Base-by-base conservation (phyloP, 2,888 invertebrate genomes). In the Plebejus argus region DNA sequence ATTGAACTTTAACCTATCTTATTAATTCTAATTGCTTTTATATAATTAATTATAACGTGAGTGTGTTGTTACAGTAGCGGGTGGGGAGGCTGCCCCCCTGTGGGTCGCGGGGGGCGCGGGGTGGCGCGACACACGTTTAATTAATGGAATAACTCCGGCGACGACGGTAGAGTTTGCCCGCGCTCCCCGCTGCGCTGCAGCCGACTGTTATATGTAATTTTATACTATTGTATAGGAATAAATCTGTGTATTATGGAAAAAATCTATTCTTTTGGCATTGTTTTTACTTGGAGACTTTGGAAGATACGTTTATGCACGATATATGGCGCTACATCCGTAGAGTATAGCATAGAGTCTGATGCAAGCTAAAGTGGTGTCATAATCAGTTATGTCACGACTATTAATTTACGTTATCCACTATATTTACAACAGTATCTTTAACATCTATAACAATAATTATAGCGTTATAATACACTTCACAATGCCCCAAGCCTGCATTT, bases 71-170 rank as follows among this genome's bases (percentile, higher is more conserved):
- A 45, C 70, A 71, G 75, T 76, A 78, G 76, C 45, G 71, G 70
- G 77, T 76, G 74, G 56, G 76, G 80, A 77, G 80, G 82, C 81
- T 79, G 81, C n/a, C 71, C 71, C 71, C 39, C 71, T 80, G 82
- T 77, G 78, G 79, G 82, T 70, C 78, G 79, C 79, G 77, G 80
- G 82, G 81, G 84, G 79, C 80, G 82, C 79, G 82, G 81, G 81
- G 80, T 80, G 78, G 82, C 81, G 82, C 83, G 84, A 84, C 83
- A 84, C 85, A 85, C 83, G 85, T 91, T 91, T 92, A 92, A 93
- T 93, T 92, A 93, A 93, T 92, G 91, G 91, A 92, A 92, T 92
- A 92, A 92, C 91, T 92, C 89, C 83, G 82, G 82, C 84, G 82
- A 82, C 84, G 82, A 82, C 84, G 83, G 82, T 79, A 79, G 81